Percentiles rank a stretch among this genome's conserved stretches.
Evolutionary conservation across 2,797 vertebrate genomes (phyloP).

Genomic region (Manis javanica): DNA sequence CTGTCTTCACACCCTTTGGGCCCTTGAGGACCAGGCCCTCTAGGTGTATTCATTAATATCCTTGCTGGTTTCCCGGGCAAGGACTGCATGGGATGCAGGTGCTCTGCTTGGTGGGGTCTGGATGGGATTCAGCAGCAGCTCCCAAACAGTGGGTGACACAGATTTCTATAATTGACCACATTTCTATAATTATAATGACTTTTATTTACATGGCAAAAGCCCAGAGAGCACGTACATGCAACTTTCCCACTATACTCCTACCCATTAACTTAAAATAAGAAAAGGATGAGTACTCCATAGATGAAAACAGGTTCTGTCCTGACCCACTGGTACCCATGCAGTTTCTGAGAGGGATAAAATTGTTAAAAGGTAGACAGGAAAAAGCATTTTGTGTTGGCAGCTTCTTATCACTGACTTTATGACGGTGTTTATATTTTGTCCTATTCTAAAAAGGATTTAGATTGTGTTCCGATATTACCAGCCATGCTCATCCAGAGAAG

Average conservation of each 20-base stretch:
- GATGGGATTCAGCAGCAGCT: background rate
- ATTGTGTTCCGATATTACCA: rapidly evolving
- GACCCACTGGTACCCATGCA: rapidly evolving
- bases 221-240: background rate
- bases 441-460: background rate
- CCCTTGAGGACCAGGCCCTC: background rate
- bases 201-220: background rate
- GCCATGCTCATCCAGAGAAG: background rate
- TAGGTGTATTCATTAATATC: background rate
- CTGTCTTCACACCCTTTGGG: background rate
- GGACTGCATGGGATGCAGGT: rapidly evolving
- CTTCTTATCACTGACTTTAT: background rate
- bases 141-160: background rate
- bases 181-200: background rate
- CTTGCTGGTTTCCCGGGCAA: no score
- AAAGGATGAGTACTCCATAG: rapidly evolving
- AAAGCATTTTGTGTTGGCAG: background rate
- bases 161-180: background rate
- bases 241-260: no score
- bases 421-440: background rate
- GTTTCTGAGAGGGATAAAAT: no score
- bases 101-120: background rate
- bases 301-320: background rate
- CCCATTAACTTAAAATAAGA: rapidly evolving
- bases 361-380: no score